A percentile compares a stretch with the other conserved stretches of the same genome.
Evolutionary conservation across 2,888 invertebrate genomes (phyloP).

Genomic region (Cephus nigrinus): DNA sequence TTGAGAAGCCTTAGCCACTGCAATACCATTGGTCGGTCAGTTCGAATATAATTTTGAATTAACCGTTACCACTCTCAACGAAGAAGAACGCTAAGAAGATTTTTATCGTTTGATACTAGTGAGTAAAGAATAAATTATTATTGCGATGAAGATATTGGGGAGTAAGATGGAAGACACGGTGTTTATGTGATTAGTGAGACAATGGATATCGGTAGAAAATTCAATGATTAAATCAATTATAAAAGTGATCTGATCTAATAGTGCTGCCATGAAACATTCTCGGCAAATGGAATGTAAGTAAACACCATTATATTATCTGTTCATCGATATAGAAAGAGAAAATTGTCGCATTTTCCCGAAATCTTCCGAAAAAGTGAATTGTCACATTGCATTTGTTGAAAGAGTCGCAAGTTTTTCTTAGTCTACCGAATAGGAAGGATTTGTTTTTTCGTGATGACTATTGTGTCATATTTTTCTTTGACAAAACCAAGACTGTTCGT

Average conservation of each 20-base stretch:
- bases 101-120: background rate
- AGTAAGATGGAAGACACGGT: background rate
- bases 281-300: background rate
- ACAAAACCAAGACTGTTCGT: background rate
- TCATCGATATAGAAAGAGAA: background rate
- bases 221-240: background rate
- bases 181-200: background rate
- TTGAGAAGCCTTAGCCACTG: background rate
- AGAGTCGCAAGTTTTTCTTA: background rate
- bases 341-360: background rate
- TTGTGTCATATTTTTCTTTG: background rate
- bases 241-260: background rate
- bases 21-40: background rate
- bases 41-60: background rate
- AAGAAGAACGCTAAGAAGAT: background rate
- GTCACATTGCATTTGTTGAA: background rate
- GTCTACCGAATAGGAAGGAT: background rate
- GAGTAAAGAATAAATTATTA: background rate
- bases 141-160: background rate
- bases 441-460: background rate
- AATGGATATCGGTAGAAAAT: background rate
- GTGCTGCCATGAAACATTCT: background rate
- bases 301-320: background rate
- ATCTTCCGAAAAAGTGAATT: background rate
- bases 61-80: background rate